Percentiles rank a stretch among this genome's conserved stretches.
phyloP scores from a whole-genome alignment of 1,140 invertebrate species.

The Nasonia giraulti region DNA sequence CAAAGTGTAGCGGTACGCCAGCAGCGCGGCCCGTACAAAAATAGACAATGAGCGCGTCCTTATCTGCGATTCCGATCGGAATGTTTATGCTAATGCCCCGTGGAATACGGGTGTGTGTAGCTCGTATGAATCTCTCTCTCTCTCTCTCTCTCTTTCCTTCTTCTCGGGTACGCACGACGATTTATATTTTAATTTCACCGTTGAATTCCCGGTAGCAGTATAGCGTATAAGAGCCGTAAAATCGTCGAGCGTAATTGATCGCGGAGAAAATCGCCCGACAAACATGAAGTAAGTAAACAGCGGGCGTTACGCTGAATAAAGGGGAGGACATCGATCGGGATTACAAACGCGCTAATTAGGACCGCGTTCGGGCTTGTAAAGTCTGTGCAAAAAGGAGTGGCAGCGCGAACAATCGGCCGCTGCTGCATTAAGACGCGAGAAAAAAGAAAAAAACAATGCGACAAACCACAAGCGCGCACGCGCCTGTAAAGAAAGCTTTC shows the following conservation, averaged over 20 bases:
- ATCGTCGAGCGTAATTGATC: neutral
- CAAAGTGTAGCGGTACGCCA: neutral
- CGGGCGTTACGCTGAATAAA: too few relatives aligned
- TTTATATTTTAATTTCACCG: neutral
- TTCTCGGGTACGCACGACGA: neutral
- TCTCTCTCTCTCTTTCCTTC: neutral
- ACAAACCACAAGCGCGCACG: neutral
- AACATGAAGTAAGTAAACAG: neutral
- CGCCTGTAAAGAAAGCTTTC: neutral
- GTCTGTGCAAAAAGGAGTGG: neutral
- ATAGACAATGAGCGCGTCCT: conserved; percentile 6
- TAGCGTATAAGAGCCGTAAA: neutral
- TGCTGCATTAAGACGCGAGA: neutral
- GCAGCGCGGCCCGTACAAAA: neutral
- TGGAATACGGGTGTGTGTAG: neutral
- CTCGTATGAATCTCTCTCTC: neutral
- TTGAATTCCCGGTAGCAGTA: too few relatives aligned
- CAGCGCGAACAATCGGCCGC: neutral
- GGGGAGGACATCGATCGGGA: neutral
- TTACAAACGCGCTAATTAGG: neutral
- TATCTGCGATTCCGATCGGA: conserved; percentile 20
- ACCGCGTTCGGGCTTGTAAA: neutral
- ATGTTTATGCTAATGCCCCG: neutral
- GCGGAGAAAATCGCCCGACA: neutral
- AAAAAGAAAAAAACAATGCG: neutral